Evolutionary conservation across 2,888 invertebrate species (phyloP).

Genomic region (Drosophila nigritarsus): DNA sequence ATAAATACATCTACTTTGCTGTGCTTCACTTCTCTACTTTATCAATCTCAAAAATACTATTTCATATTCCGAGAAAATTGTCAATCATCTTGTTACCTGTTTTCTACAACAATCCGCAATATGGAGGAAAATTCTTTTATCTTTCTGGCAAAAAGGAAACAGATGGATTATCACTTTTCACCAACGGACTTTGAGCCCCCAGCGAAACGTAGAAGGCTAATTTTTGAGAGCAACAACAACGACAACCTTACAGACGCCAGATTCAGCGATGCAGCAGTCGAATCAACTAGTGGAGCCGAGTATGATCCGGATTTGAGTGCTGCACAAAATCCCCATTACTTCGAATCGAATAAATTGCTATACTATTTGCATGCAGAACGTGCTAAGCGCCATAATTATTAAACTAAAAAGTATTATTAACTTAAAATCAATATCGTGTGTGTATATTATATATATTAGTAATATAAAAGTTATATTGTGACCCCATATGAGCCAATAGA

Average conservation of each 20-base stretch:
- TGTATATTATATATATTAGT: not conserved
- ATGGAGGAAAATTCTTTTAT: not conserved
- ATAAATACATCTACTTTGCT: not conserved
- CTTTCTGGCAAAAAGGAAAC: not conserved
- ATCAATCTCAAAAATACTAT: not conserved
- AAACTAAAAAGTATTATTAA: not conserved
- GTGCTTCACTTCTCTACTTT: not conserved
- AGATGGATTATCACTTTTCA: rapidly evolving
- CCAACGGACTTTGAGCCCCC: not conserved
- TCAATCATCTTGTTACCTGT: not conserved
- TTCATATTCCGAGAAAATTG: too few relatives aligned
- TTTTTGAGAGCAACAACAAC: too few relatives aligned
- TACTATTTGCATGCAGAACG: slow-evolving; percentile 30
- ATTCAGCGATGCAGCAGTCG: not conserved
- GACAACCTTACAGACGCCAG: not conserved
- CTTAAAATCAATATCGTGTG: not conserved
- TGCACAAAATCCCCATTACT: slow-evolving; percentile 36
- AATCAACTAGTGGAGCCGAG: not conserved
- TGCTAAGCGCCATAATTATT: not conserved
- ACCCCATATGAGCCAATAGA: not conserved
- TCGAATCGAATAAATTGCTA: slow-evolving; percentile 34
- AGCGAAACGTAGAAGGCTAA: not conserved
- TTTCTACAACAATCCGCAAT: not conserved
- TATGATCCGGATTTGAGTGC: slow-evolving; percentile 31
- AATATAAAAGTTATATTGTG: not conserved